Evolutionary conservation across 1,140 invertebrate genomes (phyloP), one percentile per base, ranked within the genome.

Genomic region (Octopus bimaculoides): DNA sequence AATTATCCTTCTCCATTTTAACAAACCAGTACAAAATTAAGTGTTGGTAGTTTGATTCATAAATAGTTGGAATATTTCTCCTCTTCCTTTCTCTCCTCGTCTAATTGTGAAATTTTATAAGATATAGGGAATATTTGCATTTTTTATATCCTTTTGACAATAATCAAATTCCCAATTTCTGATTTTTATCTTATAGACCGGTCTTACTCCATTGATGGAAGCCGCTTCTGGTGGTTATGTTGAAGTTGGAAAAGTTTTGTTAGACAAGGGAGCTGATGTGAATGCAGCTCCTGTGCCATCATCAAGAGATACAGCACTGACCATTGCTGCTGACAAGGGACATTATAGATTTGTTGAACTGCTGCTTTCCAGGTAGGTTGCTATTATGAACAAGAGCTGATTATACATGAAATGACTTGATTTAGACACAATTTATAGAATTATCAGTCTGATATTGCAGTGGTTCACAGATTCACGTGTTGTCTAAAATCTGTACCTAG

Each of bases 151-250:
- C 26, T 41, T 41, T 41, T 41, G 26, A 41, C 26, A 41, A 41
- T 41, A 41, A 41, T 41, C 26, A 41, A 41, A 41, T 41, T 41
- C 26, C 26, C 26, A 41, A 0, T 41, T 41, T 41, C 26, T 41
- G 26, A 41, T 5, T 20, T 52, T 55, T 20, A 78, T 75, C 79
- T 87, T 88, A 4, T 84, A 95, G 93, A 99, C 98, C 80, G 98
- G 98, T 8, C 91, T 99, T 52, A 99, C 98, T 7, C 98, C 98
- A 4, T 91, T 99, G 4, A 99, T 99, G 98, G 98, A 99, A 91
- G 98, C 98, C 77, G 98, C 98, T 0, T 98, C 97, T 87, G 98
- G 98, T 79, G 98, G 98, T 54, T 99, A 99, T 91, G 97, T 98
- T 12, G 98, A 99, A 88, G 98, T 99, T 56, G 98, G 98, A 0